A percentile compares a stretch with the other conserved stretches of the same genome.
Evolutionary conservation across 2,797 vertebrate genomes (phyloP).

Genomic region (Numenius phaeopus): DNA sequence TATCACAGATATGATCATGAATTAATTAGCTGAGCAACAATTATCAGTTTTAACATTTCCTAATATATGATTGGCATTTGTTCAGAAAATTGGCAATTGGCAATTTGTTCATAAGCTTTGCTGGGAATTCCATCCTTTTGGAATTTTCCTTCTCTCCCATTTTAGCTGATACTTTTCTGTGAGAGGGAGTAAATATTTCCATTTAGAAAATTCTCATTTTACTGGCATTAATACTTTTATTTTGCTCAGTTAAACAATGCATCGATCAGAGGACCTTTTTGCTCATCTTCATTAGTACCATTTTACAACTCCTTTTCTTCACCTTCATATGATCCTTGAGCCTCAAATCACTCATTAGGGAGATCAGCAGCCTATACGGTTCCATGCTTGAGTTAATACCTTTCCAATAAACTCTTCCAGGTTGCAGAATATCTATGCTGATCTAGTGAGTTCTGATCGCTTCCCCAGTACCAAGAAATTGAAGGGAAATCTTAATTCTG

Average conservation of each 20-base stretch:
- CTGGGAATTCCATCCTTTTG: not conserved
- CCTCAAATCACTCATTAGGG: not conserved
- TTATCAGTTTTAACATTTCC: not conserved
- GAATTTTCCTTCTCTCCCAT: not conserved
- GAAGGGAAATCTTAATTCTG: not conserved
- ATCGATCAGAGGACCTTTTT: not conserved
- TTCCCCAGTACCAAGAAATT: not conserved
- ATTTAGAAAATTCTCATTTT: not conserved
- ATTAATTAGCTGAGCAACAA: not conserved
- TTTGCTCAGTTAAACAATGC: not conserved
- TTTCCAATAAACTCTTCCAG: not conserved
- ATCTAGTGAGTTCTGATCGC: not conserved
- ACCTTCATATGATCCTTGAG: not conserved
- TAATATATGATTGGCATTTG: not conserved
- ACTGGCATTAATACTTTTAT: not conserved
- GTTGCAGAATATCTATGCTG: not conserved
- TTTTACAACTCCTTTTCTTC: not conserved
- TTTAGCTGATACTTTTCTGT: not conserved
- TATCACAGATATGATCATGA: not conserved
- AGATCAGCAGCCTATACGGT: not conserved
- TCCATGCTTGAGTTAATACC: not conserved
- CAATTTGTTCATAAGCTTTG: not conserved
- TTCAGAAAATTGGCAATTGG: not conserved
- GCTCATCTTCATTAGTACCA: not conserved
- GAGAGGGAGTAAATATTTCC: not conserved